Base-by-base conservation (phyloP, 2,797 vertebrate species). In the Pseudopleuronectes americanus region DNA sequence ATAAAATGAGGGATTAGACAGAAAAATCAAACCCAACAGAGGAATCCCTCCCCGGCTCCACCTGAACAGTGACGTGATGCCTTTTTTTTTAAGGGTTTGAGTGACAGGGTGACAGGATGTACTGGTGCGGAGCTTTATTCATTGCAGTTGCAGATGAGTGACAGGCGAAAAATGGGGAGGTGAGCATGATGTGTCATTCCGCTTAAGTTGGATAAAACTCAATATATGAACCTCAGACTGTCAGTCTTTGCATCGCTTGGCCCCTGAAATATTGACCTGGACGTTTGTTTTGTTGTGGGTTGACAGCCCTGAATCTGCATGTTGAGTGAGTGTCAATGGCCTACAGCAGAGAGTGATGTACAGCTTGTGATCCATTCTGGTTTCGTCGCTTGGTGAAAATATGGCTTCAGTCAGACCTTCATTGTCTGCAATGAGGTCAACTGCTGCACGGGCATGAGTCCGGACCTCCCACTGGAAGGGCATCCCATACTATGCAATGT, bases 191-290 rank as follows among this genome's bases (percentile, higher is more conserved):
- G 84, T 91, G 90, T 88, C 92, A 89, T 85, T 90, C 80, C 80
- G 88, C 93, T 94, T 91, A 92, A 90, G 90, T 87, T 74, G 82
- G 86, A 92, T 92, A 74, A 93, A 93, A 93, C 70, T 60, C 84
- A 87, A 86, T 89, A 87, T 90, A 86, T 84, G 84, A 92, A 92
- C 85, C 77, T 55, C 71, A 80, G 78, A 85, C 87, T 84, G 78
- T 85, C 81, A 68, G 68, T 83, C 74, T 87, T 83, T 85, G 81
- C 84, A 83, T 91, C 84, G 83, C 58, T 56, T 57, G 67, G 71
- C 54, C 75, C 81, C 3, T 13, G 59, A 82, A 88, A 89, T 74
- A 90, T 88, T 57, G 63, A 85, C 82, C 83, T 58, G 56, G 79
- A 89, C 85, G 72, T 77, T 75, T 72, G 64, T 85, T 91, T 88